These are phyloP conservation scores for Scaptomyza graminum DNA, from an alignment of 1,140 invertebrate species.

Conservation along the genomic window DNA sequence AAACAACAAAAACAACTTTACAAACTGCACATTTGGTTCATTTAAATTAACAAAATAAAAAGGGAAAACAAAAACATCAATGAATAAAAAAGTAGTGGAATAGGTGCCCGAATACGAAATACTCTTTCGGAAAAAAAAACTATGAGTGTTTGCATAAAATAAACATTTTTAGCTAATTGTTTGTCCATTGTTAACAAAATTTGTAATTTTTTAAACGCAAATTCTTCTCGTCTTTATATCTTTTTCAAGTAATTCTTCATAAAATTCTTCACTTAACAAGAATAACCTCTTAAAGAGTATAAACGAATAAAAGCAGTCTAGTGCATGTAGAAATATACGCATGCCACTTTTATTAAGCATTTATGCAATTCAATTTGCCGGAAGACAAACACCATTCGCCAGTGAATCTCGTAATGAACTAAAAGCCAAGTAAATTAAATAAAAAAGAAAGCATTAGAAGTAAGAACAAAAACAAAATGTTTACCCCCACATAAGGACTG, in stretches of 20 bases:
- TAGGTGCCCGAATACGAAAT: neutral
- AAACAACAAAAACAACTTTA: conserved; percentile 34
- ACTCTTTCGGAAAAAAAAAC: neutral
- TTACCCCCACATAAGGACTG: conserved; percentile 27
- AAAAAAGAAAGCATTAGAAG: conserved; percentile 53
- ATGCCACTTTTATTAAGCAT: conserved; percentile 23
- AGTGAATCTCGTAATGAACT: conserved; percentile 52
- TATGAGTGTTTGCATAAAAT: neutral
- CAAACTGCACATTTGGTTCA: conserved; percentile 19
- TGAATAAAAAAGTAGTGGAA: too few relatives aligned
- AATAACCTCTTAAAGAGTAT: neutral
- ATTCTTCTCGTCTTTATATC: too few relatives aligned
- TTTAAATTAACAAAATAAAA: conserved; percentile 15
- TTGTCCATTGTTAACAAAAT: too few relatives aligned
- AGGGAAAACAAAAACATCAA: neutral
- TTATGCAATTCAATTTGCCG: conserved; percentile 42
- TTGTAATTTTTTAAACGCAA: too few relatives aligned
- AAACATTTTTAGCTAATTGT: neutral
- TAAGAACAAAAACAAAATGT: conserved; percentile 34
- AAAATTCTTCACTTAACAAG: neutral
- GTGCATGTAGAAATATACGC: conserved; percentile 7
- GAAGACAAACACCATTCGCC: conserved; percentile 39
- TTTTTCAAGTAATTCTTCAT: neutral
- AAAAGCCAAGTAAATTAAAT: conserved; percentile 48
- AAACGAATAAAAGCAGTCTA: neutral